A percentile compares a stretch with the other conserved stretches of the same genome.
Conservation (phyloP, 2,113 vertebrate genomes). For the Octodon degus region DNA sequence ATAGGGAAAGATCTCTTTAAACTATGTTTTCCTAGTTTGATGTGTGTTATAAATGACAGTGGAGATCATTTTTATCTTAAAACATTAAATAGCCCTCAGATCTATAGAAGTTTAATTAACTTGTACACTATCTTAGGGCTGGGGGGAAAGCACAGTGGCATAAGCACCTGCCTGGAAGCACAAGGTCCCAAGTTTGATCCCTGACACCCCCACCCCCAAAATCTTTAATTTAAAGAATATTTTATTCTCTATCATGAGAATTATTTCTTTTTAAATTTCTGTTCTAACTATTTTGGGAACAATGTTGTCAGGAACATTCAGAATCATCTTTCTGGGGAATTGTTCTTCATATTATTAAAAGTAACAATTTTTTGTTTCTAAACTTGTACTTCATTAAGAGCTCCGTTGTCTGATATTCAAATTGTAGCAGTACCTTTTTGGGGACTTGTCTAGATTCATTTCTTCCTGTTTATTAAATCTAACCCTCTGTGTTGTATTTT, state of each 20-base stretch:
- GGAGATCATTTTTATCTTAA: neutral
- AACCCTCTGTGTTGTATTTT: neutral
- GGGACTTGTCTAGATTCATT: neutral
- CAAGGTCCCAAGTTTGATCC: too few species aligned
- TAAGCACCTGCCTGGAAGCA: too few species aligned
- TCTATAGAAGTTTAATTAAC: neutral
- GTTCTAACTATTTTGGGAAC: neutral
- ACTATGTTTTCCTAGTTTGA: neutral
- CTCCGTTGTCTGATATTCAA: neutral
- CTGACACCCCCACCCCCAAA: too few species aligned
- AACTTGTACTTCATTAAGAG: neutral
- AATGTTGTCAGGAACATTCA: neutral
- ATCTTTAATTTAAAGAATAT: neutral
- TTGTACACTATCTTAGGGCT: neutral
- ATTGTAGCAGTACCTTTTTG: neutral
- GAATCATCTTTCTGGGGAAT: neutral
- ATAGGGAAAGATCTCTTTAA: neutral
- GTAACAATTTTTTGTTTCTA: neutral
- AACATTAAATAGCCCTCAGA: neutral
- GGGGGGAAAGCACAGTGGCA: too few species aligned
- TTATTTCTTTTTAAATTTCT: constrained; percentile 1
- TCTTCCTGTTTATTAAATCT: neutral
- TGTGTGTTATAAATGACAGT: neutral
- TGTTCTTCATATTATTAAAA: neutral
- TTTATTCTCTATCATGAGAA: neutral